Base-by-base conservation (phyloP, 1,140 invertebrate species). In the Vollenhovia emeryi region DNA sequence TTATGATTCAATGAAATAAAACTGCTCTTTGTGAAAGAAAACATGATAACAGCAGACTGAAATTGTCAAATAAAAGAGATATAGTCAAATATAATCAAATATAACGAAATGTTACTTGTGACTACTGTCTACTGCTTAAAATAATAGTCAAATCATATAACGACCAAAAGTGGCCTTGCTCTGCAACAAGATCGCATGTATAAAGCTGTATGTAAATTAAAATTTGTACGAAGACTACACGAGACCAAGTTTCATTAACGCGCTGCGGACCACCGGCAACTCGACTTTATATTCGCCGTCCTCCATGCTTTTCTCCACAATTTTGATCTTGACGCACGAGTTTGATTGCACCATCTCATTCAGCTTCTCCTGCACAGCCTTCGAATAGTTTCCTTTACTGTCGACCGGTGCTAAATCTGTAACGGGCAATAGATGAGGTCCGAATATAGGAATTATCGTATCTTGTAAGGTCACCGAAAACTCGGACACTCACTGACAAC, bases 401-500 rank as follows among this genome's bases (percentile, higher is more conserved):
- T 89, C 50, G 11, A 74, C 27, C 0, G 90, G 91, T n/a, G 88
- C 73, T 33, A 91, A 84, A 89, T 91, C 93, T 94, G 69, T 27
- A 83, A 78, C 66, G 73, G 84, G 9, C 36, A 76, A 57, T 55
- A 73, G 30, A 73, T 6, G 82, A 62, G 33, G 59, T 84, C n/a
- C n/a, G n/a, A n/a, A n/a, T 60, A 15, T 45, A n/a, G 68, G 30
- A 71, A 74, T 71, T 11, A 68, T 84, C 13, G n/a, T 24, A 15
- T 21, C 7, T 50, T 59, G 30, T 27, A 36, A 76, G n/a, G 18
- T 78, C 60, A 40, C 1, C 13, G 48, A 40, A 59, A 27, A 84
- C 36, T 76, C 33, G 52, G 21, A 86, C 88, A 89, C 89, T 91
- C 89, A 94, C 94, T 91, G 30, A 82, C 36, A 30, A 94, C n/a